A percentile compares a stretch with the other conserved stretches of the same genome.
These are phyloP conservation scores for Pristionchus arcanus DNA, from an alignment of 2,888 invertebrate genomes.

Conservation along the genomic window DNA sequence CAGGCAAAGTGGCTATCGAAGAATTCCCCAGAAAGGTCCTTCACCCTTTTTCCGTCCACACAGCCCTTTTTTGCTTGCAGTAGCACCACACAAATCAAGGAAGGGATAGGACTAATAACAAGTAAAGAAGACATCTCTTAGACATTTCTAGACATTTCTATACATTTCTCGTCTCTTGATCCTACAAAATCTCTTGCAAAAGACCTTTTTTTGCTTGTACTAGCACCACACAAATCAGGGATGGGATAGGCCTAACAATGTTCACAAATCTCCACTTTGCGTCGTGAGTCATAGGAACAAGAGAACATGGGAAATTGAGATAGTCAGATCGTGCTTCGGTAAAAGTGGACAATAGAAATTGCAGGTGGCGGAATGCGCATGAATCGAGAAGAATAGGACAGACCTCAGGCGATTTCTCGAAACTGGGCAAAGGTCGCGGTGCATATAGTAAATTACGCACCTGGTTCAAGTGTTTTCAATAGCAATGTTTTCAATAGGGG, in stretches of 20 bases:
- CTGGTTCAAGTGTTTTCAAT: neutral
- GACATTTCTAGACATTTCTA: no score
- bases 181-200: neutral
- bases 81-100: slow-evolving; percentile 8
- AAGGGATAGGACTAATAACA: neutral
- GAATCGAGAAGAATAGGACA: neutral
- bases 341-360: neutral
- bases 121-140: neutral
- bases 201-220: no score
- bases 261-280: no score
- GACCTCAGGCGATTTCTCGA: neutral
- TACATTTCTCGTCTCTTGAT: no score
- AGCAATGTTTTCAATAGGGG: no score
- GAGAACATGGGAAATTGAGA: no score
- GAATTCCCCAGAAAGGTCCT: slow-evolving; percentile 36
- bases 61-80: neutral
- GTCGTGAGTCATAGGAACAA: no score
- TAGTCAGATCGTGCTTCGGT: no score
- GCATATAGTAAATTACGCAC: neutral
- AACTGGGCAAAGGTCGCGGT: slow-evolving; percentile 40
- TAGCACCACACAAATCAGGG: no score
- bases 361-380: neutral
- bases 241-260: no score
- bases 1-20: neutral
- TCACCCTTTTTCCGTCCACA: slow-evolving; percentile 29